Evolutionary conservation across 2,113 vertebrate genomes (phyloP), one percentile per base, ranked within the genome.

Genomic region (Macquaria australasica): DNA sequence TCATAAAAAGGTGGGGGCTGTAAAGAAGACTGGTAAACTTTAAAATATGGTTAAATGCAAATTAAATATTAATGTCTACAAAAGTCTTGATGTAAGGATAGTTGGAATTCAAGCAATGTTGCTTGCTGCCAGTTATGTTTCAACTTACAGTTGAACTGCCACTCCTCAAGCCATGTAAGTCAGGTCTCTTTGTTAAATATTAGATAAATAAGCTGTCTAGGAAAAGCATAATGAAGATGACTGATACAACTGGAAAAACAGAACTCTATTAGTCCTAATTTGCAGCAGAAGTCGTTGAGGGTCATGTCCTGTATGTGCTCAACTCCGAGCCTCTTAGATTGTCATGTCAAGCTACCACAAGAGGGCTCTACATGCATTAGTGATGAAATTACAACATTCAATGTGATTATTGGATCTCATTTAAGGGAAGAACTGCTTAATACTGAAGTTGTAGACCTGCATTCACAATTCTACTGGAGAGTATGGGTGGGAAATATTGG

Each of bases 281-380:
- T n/a, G n/a, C 10, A 7, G 1, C 31, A 18, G 1, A 50, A n/a
- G 41, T 28, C 23, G 23, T 21, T 8, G 10, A 10, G 7, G 14
- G 15, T 34, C 28, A 6, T 5, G 14, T 34, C 5, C 34, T 34
- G 34, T 34, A 34, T 50, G 11, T 64, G 43, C 31, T 23, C 0
- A 51, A 48, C 11, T 31, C n/a, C 0, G 10, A 37, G 60, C 2
- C 18, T 66, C 28, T 73, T 43, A 21, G 37, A 8, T 62, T 14
- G 37, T 74, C 1, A 1, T 16, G 0, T 55, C 10, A 37, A 79
- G 37, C 43, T 3, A n/a, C 79, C 85, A 73, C 72, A 21, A 73
- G 85, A 81, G 63, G 82, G 73, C 72, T 0, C 68, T 18, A 55
- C 3, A 43, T 77, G n/a, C 56, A 25, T 59, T 56, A 53, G 16